These are phyloP conservation scores for Periparus ater DNA, from an alignment of 2,797 vertebrate genomes.

Conservation along the genomic window DNA sequence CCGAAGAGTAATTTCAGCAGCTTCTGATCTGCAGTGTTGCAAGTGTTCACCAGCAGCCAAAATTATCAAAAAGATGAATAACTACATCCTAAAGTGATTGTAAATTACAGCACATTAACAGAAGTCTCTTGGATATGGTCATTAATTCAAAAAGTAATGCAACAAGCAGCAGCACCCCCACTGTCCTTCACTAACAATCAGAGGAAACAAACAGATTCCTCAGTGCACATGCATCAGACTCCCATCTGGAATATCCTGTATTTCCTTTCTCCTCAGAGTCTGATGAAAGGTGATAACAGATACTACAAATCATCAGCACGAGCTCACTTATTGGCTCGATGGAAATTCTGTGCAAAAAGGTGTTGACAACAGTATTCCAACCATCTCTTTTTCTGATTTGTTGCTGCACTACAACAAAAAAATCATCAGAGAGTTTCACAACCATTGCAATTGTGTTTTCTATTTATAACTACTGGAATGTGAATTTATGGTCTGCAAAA, in stretches of 20 bases:
- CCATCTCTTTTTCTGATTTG: constrained; percentile 42
- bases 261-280: constrained; percentile 71
- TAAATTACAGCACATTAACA: constrained; percentile 43
- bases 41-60: background rate
- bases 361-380: constrained; percentile 58
- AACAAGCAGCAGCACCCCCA: constrained; percentile 38
- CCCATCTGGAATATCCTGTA: constrained; percentile 71
- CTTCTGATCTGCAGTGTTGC: background rate
- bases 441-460: constrained; percentile 7
- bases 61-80: background rate
- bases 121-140: constrained; percentile 11
- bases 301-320: constrained; percentile 63
- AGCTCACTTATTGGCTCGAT: constrained; percentile 60
- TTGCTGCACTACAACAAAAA: constrained; percentile 6
- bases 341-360: constrained; percentile 63
- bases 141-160: constrained; percentile 28
- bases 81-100: background rate
- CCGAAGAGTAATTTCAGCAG: background rate
- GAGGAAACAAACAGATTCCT: constrained; percentile 75
- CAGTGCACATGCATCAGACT: constrained; percentile 57
- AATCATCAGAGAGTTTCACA: constrained; percentile 30
- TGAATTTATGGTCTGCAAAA: constrained; percentile 58
- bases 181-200: constrained; percentile 74
- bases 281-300: constrained; percentile 70
- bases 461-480: constrained; percentile 49